These are phyloP conservation scores for Drosophila multiciliata DNA, from an alignment of 2,888 invertebrate genomes.

Conservation along the genomic window DNA sequence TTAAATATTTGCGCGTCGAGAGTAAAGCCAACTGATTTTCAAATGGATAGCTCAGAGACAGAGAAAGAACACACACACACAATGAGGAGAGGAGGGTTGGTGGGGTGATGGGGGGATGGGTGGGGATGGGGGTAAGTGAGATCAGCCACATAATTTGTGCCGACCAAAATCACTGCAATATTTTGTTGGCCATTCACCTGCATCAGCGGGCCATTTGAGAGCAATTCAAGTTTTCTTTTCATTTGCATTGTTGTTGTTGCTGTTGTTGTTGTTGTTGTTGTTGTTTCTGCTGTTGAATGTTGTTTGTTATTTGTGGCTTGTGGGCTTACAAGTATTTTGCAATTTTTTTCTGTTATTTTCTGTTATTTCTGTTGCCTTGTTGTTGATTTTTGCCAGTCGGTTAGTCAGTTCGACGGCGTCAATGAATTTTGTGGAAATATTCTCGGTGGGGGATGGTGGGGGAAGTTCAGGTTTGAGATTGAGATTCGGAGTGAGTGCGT, in stretches of 20 bases:
- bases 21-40: constrained; percentile 69
- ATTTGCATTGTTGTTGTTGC: constrained; percentile 21
- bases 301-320: constrained; percentile 38
- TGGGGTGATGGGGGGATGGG: too few relatives aligned
- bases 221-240: constrained; percentile 30
- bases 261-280: constrained; percentile 6
- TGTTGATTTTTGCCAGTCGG: constrained; percentile 20
- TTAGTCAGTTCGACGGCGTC: constrained; percentile 32
- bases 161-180: constrained; percentile 76
- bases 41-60: constrained; percentile 29
- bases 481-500: neutral
- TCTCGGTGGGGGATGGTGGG: neutral
- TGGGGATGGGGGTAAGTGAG: neutral
- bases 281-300: neutral
- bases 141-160: constrained; percentile 63
- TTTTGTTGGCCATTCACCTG: constrained; percentile 65
- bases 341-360: neutral
- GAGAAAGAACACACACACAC: neutral
- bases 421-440: constrained; percentile 3
- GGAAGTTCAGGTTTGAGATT: neutral
- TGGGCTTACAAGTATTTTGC: constrained; percentile 32
- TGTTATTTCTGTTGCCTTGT: neutral
- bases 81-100: too few relatives aligned
- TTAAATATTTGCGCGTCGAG: constrained; percentile 73
- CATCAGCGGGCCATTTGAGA: constrained; percentile 41